Conservation (phyloP, 2,888 invertebrate species). For the Hermaeophaga mercurialis region DNA sequence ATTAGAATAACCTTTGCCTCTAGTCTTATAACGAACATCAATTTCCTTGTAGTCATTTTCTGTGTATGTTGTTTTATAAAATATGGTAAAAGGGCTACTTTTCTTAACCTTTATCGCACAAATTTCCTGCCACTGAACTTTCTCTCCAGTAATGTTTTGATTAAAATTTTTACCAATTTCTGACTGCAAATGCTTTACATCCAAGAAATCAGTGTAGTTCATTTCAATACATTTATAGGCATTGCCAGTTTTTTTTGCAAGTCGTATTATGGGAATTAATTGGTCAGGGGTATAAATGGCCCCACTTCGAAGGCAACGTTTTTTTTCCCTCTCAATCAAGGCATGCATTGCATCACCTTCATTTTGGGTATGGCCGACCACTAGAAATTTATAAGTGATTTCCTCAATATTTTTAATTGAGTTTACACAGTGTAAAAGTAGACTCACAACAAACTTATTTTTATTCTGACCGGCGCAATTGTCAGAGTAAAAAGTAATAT, state of each 20-base stretch:
- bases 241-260: background rate
- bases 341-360: constrained; percentile 40
- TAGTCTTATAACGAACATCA: background rate
- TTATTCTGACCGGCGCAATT: constrained; percentile 44
- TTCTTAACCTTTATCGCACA: background rate
- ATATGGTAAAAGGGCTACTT: background rate
- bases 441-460: constrained; percentile 40
- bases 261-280: background rate
- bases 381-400: constrained; percentile 39
- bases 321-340: constrained; percentile 38
- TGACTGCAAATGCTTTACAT: background rate
- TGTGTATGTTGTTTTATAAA: background rate
- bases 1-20: background rate
- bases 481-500: constrained; percentile 42
- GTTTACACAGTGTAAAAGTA: constrained; percentile 38
- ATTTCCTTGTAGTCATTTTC: background rate
- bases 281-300: background rate
- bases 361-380: constrained; percentile 30
- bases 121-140: background rate
- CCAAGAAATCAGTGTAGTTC: background rate
- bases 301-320: constrained; percentile 15
- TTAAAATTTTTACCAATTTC: too few species aligned
- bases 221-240: background rate
- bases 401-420: constrained; percentile 33
- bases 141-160: background rate